These are phyloP conservation scores for Ochropacha duplaris DNA, from an alignment of 2,888 invertebrate genomes.

Conservation along the genomic window DNA sequence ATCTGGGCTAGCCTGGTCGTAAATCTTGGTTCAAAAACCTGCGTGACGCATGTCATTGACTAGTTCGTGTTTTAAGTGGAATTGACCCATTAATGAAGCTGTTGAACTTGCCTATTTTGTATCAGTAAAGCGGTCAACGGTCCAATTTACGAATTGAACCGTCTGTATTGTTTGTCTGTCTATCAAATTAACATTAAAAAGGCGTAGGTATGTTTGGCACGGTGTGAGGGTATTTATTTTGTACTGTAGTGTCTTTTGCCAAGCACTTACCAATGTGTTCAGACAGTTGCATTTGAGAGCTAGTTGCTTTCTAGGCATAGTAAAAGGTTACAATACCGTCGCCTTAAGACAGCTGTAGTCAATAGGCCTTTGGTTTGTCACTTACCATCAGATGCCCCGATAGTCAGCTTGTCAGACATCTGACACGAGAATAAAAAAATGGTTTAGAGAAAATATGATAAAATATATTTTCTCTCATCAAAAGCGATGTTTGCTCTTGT, in stretches of 20 bases:
- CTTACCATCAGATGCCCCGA: too few relatives aligned
- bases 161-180: background rate
- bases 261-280: too few relatives aligned
- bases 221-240: too few relatives aligned
- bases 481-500: slow-evolving; percentile 12
- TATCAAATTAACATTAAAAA: background rate
- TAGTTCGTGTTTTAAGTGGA: slow-evolving; percentile 33
- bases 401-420: too few relatives aligned
- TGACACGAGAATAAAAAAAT: too few relatives aligned
- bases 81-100: slow-evolving; percentile 33
- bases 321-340: too few relatives aligned
- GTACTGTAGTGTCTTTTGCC: too few relatives aligned
- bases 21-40: slow-evolving; percentile 35
- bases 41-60: slow-evolving; percentile 42
- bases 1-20: slow-evolving; percentile 26
- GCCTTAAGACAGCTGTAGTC: too few relatives aligned
- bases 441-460: background rate
- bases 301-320: too few relatives aligned
- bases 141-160: background rate
- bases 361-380: too few relatives aligned
- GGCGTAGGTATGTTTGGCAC: too few relatives aligned
- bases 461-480: background rate
- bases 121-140: background rate
- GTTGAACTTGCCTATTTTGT: slow-evolving; percentile 17
- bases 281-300: too few relatives aligned